Percentiles rank a stretch among this genome's conserved stretches.
Evolutionary conservation across 2,113 vertebrate species (phyloP).

Genomic region (Gymnobelideus leadbeateri): DNA sequence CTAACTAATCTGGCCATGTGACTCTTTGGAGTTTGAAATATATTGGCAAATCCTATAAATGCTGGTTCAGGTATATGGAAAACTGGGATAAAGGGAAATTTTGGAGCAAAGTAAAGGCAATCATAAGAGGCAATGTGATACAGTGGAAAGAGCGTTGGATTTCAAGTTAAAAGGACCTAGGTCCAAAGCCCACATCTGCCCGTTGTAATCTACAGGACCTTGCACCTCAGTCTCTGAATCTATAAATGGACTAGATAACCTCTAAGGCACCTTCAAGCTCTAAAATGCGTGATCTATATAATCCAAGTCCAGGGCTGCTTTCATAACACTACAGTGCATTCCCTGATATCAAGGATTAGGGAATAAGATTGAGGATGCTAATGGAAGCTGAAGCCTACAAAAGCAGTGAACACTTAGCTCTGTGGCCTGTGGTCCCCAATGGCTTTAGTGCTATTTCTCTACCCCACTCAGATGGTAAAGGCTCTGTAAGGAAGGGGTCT

Average conservation of each 20-base stretch:
- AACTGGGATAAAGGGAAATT: background rate
- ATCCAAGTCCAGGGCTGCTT: background rate
- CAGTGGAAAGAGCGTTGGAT: background rate
- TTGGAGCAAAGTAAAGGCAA: background rate
- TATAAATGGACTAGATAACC: background rate
- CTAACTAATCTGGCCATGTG: background rate
- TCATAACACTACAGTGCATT: background rate
- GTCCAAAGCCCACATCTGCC: background rate
- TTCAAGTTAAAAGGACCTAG: background rate
- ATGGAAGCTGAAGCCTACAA: background rate
- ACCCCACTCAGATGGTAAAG: background rate
- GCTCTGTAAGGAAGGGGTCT: background rate
- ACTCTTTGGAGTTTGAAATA: background rate
- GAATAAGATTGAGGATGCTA: background rate
- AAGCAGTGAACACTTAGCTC: constrained; percentile 14
- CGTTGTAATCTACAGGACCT: background rate
- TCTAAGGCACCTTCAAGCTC: background rate
- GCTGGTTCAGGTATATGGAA: background rate
- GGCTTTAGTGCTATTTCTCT: background rate
- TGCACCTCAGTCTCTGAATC: background rate
- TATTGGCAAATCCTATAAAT: background rate
- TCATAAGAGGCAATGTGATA: background rate
- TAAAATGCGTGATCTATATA: background rate
- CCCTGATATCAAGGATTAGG: background rate
- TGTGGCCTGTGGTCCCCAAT: constrained; percentile 24